Base-by-base conservation (phyloP, 2,113 vertebrate genomes). In the Apodemus sylvaticus region DNA sequence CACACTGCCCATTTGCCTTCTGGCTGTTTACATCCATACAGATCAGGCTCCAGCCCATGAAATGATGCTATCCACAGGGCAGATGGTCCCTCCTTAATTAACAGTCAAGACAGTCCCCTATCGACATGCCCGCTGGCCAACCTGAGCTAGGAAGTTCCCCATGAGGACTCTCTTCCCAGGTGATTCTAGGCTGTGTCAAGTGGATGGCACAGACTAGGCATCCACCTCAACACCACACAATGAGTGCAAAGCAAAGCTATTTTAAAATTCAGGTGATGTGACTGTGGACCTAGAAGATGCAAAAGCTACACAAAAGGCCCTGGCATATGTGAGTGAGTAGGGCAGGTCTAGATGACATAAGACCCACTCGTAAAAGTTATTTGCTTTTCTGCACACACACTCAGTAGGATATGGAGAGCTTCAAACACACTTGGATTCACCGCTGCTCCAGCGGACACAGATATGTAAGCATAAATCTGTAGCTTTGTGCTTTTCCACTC, bases 391-490 rank as follows among this genome's bases (percentile, higher is more conserved):
- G 45, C 4, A 66, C 81, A 86, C 4, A 66, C 81, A 86, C 7
- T 19, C 26, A 19, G 7, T 31, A 39, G 26, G 60, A 90, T 87
- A 60, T 3, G 3, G 34, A 71, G 29, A 62, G 42, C 71, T 90
- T 64, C 48, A 91, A 77, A 82, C 77, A 7, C 20, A 53, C 53
- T 29, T 31, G 39, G 1, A 86, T 55, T 82, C 93, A 94, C 7
- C 39, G 62, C 77, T 86, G 31, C 17, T 70, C 24, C 79, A 29
- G 77, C 17, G 34, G 91, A 86, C 51, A 39, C 86, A 94, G 89
- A 60, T 86, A 86, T 68, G 66, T 60, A 91, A 95, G 42, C 68
- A 55, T 95, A 93, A 90, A 64, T 74, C 74, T 87, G 64, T 66
- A 34, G 29, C 10, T 29, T 34, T 66, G 64, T 34, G 9, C 31